These are phyloP conservation scores for Palaemon carinicauda DNA, from an alignment of 1,140 invertebrate species.

Conservation along the genomic window DNA sequence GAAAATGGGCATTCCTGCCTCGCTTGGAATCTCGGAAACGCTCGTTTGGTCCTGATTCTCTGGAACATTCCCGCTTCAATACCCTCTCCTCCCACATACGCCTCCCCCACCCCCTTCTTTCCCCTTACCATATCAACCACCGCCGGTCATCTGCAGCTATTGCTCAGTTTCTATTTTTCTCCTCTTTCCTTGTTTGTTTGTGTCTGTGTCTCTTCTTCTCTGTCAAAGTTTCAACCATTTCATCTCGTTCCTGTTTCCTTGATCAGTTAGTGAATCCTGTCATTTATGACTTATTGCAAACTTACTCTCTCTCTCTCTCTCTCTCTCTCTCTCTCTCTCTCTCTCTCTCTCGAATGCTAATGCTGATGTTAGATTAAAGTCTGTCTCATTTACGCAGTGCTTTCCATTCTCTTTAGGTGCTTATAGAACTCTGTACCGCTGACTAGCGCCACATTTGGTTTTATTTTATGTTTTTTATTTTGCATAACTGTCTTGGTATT, in stretches of 20 bases:
- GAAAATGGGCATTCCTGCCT: constrained; percentile 6
- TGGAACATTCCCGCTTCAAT: not conserved
- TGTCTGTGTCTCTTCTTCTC: not conserved
- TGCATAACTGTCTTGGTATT: no score
- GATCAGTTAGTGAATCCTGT: no score
- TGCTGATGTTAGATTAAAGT: no score
- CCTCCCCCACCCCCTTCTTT: not conserved
- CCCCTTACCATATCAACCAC: not conserved
- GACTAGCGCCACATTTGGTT: no score
- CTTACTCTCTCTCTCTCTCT: not conserved
- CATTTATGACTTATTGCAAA: not conserved
- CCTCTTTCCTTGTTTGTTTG: not conserved
- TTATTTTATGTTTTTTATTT: no score
- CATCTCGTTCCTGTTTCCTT: not conserved
- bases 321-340: not conserved
- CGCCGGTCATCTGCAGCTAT: not conserved
- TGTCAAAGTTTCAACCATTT: no score
- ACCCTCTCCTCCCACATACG: not conserved
- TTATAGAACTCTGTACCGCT: no score
- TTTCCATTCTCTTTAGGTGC: no score
- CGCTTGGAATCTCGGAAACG: not conserved
- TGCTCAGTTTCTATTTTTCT: not conserved
- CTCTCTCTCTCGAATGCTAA: not conserved
- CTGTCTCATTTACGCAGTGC: no score
- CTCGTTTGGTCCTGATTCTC: constrained; percentile 3